A percentile compares a stretch with the other conserved stretches of the same genome.
Evolutionary conservation across 2,113 vertebrate species (phyloP).

Genomic region (Carettochelys insculpta): DNA sequence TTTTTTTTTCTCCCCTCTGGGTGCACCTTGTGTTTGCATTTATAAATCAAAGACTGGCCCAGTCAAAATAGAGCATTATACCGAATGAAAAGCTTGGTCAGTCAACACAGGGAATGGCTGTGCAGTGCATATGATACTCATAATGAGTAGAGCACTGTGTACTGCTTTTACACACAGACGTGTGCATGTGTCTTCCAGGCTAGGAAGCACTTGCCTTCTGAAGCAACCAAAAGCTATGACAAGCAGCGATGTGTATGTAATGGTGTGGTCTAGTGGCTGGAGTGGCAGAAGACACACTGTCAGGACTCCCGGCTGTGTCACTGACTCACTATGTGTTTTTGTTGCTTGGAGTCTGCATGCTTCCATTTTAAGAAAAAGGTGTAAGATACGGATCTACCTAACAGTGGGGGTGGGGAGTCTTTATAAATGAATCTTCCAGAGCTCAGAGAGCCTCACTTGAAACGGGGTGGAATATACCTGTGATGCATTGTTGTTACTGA

Average conservation of each 20-base stretch:
- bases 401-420: neutral
- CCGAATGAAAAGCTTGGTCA: neutral
- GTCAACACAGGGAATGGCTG: neutral
- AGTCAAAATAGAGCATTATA: slow-evolving; percentile 13
- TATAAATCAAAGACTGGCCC: neutral
- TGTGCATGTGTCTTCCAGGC: too few relatives aligned
- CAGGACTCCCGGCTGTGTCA: neutral
- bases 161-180: too few relatives aligned
- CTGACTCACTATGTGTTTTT: neutral
- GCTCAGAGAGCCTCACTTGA: neutral
- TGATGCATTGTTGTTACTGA: neutral
- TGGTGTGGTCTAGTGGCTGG: neutral
- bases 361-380: neutral
- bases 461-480: neutral
- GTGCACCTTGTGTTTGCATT: neutral
- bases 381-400: neutral
- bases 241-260: rapidly evolving
- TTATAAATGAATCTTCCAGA: neutral
- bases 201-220: neutral
- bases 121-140: neutral
- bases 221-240: rapidly evolving
- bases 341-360: neutral
- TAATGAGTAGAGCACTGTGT: neutral
- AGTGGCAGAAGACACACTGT: neutral
- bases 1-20: neutral